Percentiles rank a stretch among this genome's conserved stretches.
These are phyloP conservation scores for Pantherophis vulpinus DNA, from an alignment of 2,797 vertebrate genomes.

Conservation along the genomic window DNA sequence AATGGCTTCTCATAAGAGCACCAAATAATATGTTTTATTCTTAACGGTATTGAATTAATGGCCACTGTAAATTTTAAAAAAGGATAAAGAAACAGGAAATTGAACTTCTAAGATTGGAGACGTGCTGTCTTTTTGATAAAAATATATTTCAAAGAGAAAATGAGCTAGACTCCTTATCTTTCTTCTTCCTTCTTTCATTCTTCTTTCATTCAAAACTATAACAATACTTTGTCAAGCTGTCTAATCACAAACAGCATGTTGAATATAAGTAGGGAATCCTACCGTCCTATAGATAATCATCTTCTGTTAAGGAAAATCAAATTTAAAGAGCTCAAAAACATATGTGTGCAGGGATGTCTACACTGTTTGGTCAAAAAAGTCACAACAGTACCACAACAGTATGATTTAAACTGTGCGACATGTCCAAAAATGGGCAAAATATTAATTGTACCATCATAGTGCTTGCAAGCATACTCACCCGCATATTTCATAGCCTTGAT, in stretches of 20 bases:
- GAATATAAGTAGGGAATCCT: neutral
- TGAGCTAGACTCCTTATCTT: slow-evolving; percentile 8
- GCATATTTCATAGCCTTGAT: neutral
- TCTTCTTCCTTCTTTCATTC: slow-evolving; percentile 21
- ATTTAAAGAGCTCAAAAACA: neutral
- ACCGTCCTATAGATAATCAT: neutral
- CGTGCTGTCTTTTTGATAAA: slow-evolving; percentile 11
- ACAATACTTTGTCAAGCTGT: neutral
- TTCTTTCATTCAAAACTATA: slow-evolving; percentile 13
- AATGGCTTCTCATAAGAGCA: slow-evolving; percentile 43
- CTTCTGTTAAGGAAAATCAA: neutral
- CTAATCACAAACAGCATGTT: neutral
- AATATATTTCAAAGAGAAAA: neutral
- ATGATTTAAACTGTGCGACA: neutral
- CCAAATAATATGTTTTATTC: slow-evolving; percentile 10
- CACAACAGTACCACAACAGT: neutral
- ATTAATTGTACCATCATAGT: neutral
- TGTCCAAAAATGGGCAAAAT: neutral
- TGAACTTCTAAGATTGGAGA: slow-evolving; percentile 37
- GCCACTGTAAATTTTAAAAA: neutral
- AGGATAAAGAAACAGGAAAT: slow-evolving; percentile 54
- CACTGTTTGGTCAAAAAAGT: neutral
- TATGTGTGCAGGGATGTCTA: neutral
- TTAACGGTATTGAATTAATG: neutral
- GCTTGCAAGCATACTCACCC: neutral